phyloP scores from a whole-genome alignment of 2,113 vertebrate genomes.

The Lontra canadensis region DNA sequence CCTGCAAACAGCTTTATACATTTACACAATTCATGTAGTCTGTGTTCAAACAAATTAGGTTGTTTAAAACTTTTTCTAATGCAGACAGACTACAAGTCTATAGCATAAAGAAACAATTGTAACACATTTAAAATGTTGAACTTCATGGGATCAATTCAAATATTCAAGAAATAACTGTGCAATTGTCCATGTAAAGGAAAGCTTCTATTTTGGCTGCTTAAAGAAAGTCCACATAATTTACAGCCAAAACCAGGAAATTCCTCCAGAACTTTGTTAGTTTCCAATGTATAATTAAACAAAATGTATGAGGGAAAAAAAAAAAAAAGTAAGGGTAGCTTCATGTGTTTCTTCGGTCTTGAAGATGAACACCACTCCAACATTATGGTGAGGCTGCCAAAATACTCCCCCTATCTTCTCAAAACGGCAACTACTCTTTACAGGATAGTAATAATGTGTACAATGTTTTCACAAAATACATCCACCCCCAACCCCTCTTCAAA shows the following conservation, averaged over 20 bases:
- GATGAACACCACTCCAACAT: constrained; percentile 85
- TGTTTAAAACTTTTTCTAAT: constrained; percentile 77
- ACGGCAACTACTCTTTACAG: constrained; percentile 88
- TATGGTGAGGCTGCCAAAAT: constrained; percentile 86
- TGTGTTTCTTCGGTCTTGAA: constrained; percentile 87
- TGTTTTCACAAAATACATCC: constrained; percentile 68
- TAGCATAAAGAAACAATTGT: constrained; percentile 76
- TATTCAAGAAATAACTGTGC: constrained; percentile 79
- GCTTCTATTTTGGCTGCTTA: constrained; percentile 85
- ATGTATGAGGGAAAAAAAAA: constrained; percentile 74
- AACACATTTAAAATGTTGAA: constrained; percentile 79
- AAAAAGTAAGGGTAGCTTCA: constrained; percentile 82
- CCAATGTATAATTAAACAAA: constrained; percentile 84
- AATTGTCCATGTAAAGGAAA: constrained; percentile 84
- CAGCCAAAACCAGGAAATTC: constrained; percentile 85
- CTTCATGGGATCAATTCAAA: constrained; percentile 76
- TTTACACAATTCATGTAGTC: constrained; percentile 86
- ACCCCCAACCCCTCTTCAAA: constrained; percentile 65
- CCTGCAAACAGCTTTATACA: constrained; percentile 85
- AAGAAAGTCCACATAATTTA: constrained; percentile 84
- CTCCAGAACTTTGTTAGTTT: constrained; percentile 85
- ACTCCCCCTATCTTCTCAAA: constrained; percentile 87
- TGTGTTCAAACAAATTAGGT: constrained; percentile 90
- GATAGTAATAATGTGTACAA: constrained; percentile 83
- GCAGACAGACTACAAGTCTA: constrained; percentile 79